These are phyloP conservation scores for Helicolenus hilgendorfi DNA, from an alignment of 2,797 vertebrate species.

Conservation along the genomic window DNA sequence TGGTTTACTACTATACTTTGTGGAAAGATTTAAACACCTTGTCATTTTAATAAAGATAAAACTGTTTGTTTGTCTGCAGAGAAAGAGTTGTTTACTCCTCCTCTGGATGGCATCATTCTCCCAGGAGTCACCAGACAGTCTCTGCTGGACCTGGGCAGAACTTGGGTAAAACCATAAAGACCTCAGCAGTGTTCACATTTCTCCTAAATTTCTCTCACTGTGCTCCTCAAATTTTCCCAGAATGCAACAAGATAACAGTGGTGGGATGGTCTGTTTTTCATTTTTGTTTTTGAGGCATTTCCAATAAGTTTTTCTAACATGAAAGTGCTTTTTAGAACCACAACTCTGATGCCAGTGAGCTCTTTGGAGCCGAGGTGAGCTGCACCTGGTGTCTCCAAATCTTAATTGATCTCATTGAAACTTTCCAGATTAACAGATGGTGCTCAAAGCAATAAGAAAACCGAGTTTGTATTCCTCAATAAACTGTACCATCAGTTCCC, in stretches of 20 bases:
- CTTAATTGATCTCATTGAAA: neutral
- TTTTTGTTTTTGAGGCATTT: neutral
- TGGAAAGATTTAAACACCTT: neutral
- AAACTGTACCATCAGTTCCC: neutral
- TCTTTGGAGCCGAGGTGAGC: neutral
- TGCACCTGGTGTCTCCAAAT: too few species aligned
- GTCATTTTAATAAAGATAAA: neutral
- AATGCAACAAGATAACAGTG: neutral
- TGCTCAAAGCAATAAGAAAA: neutral
- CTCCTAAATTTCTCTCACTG: neutral
- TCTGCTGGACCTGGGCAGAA: constrained; percentile 92
- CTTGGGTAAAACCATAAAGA: constrained; percentile 88
- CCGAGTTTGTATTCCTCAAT: neutral
- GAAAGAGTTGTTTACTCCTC: constrained; percentile 92
- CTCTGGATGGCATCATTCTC: constrained; percentile 94
- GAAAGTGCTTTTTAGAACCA: neutral
- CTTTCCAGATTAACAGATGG: neutral
- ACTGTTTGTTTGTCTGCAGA: constrained; percentile 76
- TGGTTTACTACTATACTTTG: neutral
- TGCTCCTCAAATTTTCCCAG: neutral
- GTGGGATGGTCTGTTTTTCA: neutral
- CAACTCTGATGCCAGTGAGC: neutral
- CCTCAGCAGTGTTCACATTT: neutral
- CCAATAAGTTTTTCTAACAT: neutral
- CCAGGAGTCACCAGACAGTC: constrained; percentile 94